Base-by-base conservation (phyloP, 2,888 invertebrate genomes). In the Plebejus melissa region DNA sequence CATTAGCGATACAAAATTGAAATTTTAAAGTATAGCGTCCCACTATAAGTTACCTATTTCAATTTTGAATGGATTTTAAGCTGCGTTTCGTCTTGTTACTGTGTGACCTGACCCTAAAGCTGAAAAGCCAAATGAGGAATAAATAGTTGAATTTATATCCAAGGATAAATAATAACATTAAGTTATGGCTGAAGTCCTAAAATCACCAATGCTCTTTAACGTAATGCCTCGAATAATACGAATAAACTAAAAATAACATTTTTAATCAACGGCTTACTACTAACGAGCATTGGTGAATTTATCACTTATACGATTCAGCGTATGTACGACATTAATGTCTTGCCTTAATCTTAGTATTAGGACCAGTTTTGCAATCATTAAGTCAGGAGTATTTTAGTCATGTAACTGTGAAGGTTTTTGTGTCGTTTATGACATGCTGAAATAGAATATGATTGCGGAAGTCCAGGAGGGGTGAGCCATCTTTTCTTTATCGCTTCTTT, bases 381-480 rank as follows among this genome's bases (percentile, higher is more conserved):
- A 58, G 22, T 28, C 60, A 28, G 28, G 60, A 60, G 60, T 58
- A 58, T 9, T 36, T 58, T 36, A 38, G 58, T 36, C 60, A 38
- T 32, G n/a, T 22, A 74, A 60, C n/a, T 58, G 38, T 76, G 71
- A 74, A 75, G 76, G 75, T n/a, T 70, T 74, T 60, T 60, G 2
- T 7, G 58, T 58, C 22, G 22, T 9, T 22, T 6, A 57, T n/a
- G 58, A n/a, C 16, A 6, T 22, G 58, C 2, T n/a, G 1, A 32
- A 11, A 57, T 2, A 9, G 22, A 22, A 4, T 54, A 54, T 54
- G 13, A 4, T 16, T 54, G 22, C 22, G 13, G 54, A 54, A 54
- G 54, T 54, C 54, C 54, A 54, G 54, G 22, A 22, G 22, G 22
- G 22, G 22, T 22, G 22, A 22, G 22, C 22, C 22, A 22, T 22